Conservation (phyloP, 2,888 invertebrate species). For the Seira musarum region DNA sequence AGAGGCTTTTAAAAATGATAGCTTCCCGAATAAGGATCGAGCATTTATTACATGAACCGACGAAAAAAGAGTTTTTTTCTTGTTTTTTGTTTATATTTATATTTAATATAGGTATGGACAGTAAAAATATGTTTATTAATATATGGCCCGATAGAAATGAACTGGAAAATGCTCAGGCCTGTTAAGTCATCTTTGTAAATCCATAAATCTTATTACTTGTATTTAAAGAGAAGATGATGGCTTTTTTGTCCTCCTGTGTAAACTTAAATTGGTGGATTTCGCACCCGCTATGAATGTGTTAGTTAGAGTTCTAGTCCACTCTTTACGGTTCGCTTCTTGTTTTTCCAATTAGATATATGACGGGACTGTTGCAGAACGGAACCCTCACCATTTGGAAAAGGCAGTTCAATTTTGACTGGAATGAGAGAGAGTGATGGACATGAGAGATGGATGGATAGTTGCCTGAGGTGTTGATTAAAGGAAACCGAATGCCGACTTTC, state of each 20-base stretch:
- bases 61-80: background rate
- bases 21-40: constrained; percentile 40
- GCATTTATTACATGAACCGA: constrained; percentile 9
- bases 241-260: constrained; percentile 32
- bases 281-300: constrained; percentile 69
- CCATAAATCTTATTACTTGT: constrained; percentile 70
- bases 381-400: no score
- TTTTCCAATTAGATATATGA: constrained; percentile 45
- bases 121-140: constrained; percentile 50
- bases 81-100: constrained; percentile 31
- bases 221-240: no score
- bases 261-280: constrained; percentile 34
- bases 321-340: background rate
- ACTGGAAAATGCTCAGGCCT: constrained; percentile 22
- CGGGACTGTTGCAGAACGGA: constrained; percentile 62
- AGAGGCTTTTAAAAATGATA: constrained; percentile 27
- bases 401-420: no score
- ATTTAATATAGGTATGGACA: constrained; percentile 27
- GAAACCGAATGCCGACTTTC: constrained; percentile 69
- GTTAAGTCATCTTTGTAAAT: constrained; percentile 65
- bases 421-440: constrained; percentile 16
- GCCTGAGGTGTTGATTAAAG: constrained; percentile 70
- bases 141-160: constrained; percentile 7
- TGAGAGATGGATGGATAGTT: constrained; percentile 60
- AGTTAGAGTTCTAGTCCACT: no score